These are phyloP conservation scores for Sterrhoptilus dennistouni DNA, from an alignment of 2,113 vertebrate genomes.

Conservation along the genomic window DNA sequence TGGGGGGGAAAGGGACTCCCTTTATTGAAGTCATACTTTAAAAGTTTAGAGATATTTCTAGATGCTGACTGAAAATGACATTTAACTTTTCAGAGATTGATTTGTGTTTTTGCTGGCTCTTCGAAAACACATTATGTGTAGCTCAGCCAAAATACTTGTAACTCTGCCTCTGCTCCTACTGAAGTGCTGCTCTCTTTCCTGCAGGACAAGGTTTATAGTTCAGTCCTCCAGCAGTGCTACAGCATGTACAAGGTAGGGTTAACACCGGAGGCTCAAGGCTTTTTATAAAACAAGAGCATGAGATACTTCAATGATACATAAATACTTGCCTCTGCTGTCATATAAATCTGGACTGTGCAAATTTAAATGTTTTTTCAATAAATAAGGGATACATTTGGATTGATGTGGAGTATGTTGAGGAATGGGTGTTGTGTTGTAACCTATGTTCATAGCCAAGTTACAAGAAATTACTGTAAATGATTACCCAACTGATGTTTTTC, in stretches of 20 bases:
- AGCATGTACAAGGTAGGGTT: constrained; percentile 95
- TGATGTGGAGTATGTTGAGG: background rate
- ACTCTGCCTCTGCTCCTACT: background rate
- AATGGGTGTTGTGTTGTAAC: background rate
- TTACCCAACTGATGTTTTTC: background rate
- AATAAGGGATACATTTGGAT: background rate
- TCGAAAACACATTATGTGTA: background rate
- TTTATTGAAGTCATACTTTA: background rate
- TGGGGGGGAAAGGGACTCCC: background rate
- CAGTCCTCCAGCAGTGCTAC: constrained; percentile 94
- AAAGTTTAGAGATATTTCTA: background rate
- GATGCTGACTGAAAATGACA: background rate
- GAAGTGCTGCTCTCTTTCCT: background rate
- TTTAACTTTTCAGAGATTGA: background rate
- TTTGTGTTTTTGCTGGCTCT: background rate
- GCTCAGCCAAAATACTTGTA: background rate
- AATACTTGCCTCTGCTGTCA: background rate
- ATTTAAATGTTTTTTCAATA: background rate
- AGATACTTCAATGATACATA: background rate
- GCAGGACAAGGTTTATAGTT: constrained; percentile 96
- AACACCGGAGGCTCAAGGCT: background rate
- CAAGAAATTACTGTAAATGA: background rate
- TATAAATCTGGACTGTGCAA: background rate
- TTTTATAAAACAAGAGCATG: background rate
- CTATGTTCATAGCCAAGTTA: background rate